Evolutionary conservation across 2,113 vertebrate genomes (phyloP).

Genomic region (Taurulus bubalis): DNA sequence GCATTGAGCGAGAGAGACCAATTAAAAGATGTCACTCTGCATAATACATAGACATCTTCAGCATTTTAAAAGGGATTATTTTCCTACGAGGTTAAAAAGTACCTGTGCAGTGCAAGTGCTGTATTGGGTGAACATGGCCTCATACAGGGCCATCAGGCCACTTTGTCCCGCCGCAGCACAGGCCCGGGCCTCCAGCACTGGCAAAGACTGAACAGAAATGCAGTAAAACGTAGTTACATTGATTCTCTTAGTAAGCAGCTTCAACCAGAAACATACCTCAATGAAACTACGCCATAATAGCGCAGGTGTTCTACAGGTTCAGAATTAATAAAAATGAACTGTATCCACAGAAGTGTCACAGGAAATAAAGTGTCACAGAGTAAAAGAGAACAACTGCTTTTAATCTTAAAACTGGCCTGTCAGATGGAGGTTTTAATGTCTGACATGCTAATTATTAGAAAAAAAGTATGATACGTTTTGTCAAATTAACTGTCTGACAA

Average conservation of each 20-base stretch:
- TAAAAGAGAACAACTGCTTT: neutral
- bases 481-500: neutral
- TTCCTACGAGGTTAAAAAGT: neutral
- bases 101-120: slow-evolving; percentile 98
- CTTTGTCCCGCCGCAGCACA: slow-evolving; percentile 98
- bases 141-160: slow-evolving; percentile 97
- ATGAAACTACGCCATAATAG: neutral
- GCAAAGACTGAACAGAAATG: slow-evolving; percentile 85
- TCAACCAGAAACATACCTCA: neutral
- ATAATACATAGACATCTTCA: neutral
- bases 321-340: neutral
- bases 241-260: neutral
- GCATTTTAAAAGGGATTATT: neutral
- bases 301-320: neutral
- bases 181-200: slow-evolving; percentile 94
- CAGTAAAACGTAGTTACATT: neutral
- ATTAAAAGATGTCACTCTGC: neutral
- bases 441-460: neutral
- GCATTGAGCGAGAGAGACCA: neutral
- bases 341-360: neutral
- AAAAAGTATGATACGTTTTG: neutral
- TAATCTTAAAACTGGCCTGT: neutral
- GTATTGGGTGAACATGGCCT: slow-evolving; percentile 99
- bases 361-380: neutral
- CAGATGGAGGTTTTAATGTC: too few species aligned